A percentile compares a stretch with the other conserved stretches of the same genome.
phyloP scores from a whole-genome alignment of 2,113 vertebrate genomes.

The Ellobius talpinus region DNA sequence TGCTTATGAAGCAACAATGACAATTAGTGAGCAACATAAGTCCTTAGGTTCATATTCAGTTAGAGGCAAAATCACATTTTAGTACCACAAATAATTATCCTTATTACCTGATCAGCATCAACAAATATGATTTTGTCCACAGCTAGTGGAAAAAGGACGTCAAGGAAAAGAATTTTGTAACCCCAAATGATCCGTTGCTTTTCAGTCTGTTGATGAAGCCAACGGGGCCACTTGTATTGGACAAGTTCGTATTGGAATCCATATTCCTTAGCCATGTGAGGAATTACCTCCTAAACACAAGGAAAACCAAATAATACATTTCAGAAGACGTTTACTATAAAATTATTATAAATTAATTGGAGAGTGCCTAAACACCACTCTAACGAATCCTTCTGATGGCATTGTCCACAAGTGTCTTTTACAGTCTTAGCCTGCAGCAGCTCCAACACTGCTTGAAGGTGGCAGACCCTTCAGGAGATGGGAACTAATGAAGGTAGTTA shows the following conservation, averaged over 20 bases:
- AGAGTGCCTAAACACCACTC: background rate
- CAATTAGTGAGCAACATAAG: background rate
- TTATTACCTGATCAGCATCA: slow-evolving; percentile 96
- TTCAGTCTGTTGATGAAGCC: slow-evolving; percentile 97
- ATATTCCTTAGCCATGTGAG: slow-evolving; percentile 94
- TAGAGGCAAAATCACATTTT: background rate
- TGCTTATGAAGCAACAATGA: background rate
- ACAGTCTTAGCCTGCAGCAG: background rate
- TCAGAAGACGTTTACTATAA: background rate
- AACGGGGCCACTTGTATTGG: slow-evolving; percentile 97
- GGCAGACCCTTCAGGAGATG: background rate
- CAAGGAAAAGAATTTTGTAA: slow-evolving; percentile 99
- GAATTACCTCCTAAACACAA: slow-evolving; percentile 92
- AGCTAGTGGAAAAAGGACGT: slow-evolving; percentile 97
- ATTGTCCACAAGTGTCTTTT: background rate
- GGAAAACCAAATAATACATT: background rate
- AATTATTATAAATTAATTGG: background rate
- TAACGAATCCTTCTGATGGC: background rate
- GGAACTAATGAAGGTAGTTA: background rate
- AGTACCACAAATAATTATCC: background rate
- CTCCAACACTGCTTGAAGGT: too few species aligned
- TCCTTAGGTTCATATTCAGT: background rate
- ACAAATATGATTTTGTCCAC: slow-evolving; percentile 99
- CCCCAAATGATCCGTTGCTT: slow-evolving; percentile 99
- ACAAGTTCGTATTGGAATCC: slow-evolving; percentile 96